phyloP scores from a whole-genome alignment of 1,140 invertebrate genomes.

The Aricia agestis region DNA sequence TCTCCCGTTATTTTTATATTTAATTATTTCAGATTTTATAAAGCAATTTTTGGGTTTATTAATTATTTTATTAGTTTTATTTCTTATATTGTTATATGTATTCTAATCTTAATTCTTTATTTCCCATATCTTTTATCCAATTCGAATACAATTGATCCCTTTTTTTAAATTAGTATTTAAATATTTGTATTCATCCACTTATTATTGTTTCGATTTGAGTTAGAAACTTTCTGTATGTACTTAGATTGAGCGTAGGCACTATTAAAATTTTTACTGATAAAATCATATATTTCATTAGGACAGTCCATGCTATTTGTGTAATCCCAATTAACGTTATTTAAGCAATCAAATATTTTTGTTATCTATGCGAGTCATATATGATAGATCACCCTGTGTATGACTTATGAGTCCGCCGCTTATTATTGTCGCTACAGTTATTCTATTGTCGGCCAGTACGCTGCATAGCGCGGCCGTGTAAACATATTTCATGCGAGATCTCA shows the following conservation, averaged over 20 bases:
- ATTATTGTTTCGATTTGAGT: slow-evolving; percentile 14
- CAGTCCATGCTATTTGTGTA: background rate
- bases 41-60: slow-evolving; percentile 18
- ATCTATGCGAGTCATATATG: slow-evolving; percentile 5
- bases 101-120: slow-evolving; percentile 19
- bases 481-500: slow-evolving; percentile 18
- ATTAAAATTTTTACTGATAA: slow-evolving; percentile 19
- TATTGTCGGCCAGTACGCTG: background rate
- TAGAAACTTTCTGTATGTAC: slow-evolving; percentile 16
- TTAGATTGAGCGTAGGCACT: slow-evolving; percentile 18
- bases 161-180: slow-evolving; percentile 16
- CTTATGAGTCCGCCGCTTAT: background rate
- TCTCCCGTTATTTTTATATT: slow-evolving; percentile 15
- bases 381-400: slow-evolving; percentile 18
- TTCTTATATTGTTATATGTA: slow-evolving; percentile 26
- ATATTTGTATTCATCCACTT: slow-evolving; percentile 24
- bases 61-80: slow-evolving; percentile 24
- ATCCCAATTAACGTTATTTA: slow-evolving; percentile 21
- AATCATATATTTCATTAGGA: slow-evolving; percentile 23
- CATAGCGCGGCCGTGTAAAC: background rate
- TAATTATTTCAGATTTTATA: slow-evolving; percentile 19
- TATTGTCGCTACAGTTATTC: slow-evolving; percentile 17
- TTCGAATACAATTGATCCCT: slow-evolving; percentile 14
- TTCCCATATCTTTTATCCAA: slow-evolving; percentile 19
- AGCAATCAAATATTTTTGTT: slow-evolving; percentile 15